Conservation (phyloP, 2,113 vertebrate species). For the Oryzias curvinotus region DNA sequence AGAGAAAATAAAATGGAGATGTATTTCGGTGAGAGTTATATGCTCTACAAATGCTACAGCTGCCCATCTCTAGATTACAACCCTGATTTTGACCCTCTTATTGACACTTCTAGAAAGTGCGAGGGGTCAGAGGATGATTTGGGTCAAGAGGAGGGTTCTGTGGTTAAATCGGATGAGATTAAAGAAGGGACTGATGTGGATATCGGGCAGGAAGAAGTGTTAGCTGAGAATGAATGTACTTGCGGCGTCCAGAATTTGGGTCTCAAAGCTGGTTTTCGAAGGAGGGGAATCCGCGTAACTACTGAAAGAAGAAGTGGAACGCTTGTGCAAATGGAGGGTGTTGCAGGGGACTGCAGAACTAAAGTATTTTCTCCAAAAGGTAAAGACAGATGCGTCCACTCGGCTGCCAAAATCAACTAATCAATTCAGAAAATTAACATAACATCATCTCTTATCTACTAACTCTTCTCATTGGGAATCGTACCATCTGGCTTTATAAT, state of each 20-base stretch:
- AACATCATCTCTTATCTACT: background rate
- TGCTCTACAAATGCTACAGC: conserved; percentile 69
- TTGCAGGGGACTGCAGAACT: conserved; percentile 74
- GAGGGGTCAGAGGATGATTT: conserved; percentile 22
- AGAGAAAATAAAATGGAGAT: conserved; percentile 42
- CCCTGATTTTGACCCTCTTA: conserved; percentile 16
- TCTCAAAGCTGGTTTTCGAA: conserved; percentile 47
- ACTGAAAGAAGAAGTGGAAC: conserved; percentile 47
- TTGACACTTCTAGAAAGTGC: conserved; percentile 8
- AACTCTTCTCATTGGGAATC: background rate
- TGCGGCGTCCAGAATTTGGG: conserved; percentile 69
- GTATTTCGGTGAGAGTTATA: conserved; percentile 49
- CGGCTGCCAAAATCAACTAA: background rate
- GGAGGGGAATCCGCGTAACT: conserved; percentile 67
- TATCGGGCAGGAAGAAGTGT: conserved; percentile 6
- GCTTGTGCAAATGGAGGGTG: conserved; percentile 43
- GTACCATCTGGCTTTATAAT: background rate
- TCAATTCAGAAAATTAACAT: background rate
- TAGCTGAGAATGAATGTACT: conserved; percentile 18
- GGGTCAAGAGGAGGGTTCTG: conserved; percentile 16
- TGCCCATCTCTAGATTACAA: conserved; percentile 66
- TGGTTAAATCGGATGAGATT: background rate
- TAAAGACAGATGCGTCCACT: conserved; percentile 47
- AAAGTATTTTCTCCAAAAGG: conserved; percentile 74
- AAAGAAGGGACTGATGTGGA: conserved; percentile 12